phyloP scores from a whole-genome alignment of 2,888 invertebrate species.

The Drosophila rubida region DNA sequence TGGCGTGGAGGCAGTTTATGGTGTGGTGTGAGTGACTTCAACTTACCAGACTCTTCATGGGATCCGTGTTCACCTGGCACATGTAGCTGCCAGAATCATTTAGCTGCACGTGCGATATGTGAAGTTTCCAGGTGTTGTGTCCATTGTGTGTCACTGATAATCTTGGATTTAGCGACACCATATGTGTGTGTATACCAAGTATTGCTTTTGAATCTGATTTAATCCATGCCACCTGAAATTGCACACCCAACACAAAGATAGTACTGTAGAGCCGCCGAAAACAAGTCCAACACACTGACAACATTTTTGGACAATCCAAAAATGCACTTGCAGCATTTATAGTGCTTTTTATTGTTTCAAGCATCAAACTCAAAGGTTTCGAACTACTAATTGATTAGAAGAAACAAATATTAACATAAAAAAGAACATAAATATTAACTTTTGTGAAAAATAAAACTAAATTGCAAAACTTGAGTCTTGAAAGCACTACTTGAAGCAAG shows the following conservation, averaged over 20 bases:
- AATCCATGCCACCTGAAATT: slow-evolving; percentile 94
- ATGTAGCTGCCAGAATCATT: slow-evolving; percentile 97
- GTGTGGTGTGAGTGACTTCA: slow-evolving; percentile 31
- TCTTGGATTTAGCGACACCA: slow-evolving; percentile 94
- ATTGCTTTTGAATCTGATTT: slow-evolving; percentile 96
- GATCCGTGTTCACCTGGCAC: slow-evolving; percentile 97
- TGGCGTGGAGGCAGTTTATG: neutral
- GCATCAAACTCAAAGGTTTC: too few species aligned
- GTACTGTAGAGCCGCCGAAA: neutral
- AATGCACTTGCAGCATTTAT: too few species aligned
- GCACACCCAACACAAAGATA: slow-evolving; percentile 53
- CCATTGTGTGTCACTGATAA: slow-evolving; percentile 96
- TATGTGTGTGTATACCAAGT: slow-evolving; percentile 94
- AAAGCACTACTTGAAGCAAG: too few species aligned
- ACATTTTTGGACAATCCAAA: neutral
- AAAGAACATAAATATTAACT: too few species aligned
- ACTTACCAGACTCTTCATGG: slow-evolving; percentile 94
- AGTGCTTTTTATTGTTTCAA: too few species aligned
- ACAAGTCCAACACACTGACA: slow-evolving; percentile 1
- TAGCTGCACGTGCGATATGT: slow-evolving; percentile 95
- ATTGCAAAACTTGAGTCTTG: too few species aligned
- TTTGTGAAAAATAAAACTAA: too few species aligned
- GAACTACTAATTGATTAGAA: too few species aligned
- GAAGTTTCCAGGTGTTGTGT: slow-evolving; percentile 96
- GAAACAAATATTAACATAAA: too few species aligned